A percentile compares a stretch with the other conserved stretches of the same genome.
These are phyloP conservation scores for Aphodius granarius DNA, from an alignment of 2,888 invertebrate species.

Conservation along the genomic window DNA sequence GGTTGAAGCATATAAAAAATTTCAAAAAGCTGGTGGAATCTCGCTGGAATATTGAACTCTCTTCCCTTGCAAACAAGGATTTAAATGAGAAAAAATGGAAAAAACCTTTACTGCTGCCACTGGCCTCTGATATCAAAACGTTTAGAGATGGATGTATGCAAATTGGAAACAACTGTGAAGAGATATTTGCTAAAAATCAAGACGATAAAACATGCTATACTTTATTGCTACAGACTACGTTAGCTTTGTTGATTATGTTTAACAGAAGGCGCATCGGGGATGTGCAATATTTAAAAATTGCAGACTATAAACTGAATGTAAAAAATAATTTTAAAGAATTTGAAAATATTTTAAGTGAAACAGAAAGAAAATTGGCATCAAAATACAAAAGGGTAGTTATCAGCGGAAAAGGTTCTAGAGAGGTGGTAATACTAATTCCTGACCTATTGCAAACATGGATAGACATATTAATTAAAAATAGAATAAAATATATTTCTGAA, in stretches of 20 bases:
- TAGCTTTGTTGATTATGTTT: constrained; percentile 28
- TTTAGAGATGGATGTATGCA: constrained; percentile 32
- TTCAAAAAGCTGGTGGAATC: constrained; percentile 26
- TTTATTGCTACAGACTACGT: constrained; percentile 29
- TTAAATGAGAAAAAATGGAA: constrained; percentile 11
- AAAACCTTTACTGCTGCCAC: constrained; percentile 35
- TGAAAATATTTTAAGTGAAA: constrained; percentile 21
- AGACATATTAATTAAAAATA: constrained; percentile 32
- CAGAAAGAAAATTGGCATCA: constrained; percentile 31
- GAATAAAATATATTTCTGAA: constrained; percentile 34
- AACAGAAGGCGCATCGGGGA: constrained; percentile 30
- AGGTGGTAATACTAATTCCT: constrained; percentile 40
- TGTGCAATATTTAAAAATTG: constrained; percentile 27
- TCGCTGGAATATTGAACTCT: constrained; percentile 36
- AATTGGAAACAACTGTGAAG: constrained; percentile 19
- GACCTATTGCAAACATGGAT: constrained; percentile 34
- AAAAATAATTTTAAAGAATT: constrained; percentile 24
- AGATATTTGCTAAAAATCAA: constrained; percentile 26
- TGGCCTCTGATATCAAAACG: constrained; percentile 35
- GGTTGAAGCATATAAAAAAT: constrained; percentile 21
- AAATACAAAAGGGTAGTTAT: constrained; percentile 39
- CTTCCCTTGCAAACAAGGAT: constrained; percentile 36
- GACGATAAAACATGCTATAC: constrained; percentile 31
- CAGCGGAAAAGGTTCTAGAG: constrained; percentile 38
- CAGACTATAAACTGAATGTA: constrained; percentile 23